Base-by-base conservation (phyloP, 2,797 vertebrate genomes). In the Paedocypris micromegethes region DNA sequence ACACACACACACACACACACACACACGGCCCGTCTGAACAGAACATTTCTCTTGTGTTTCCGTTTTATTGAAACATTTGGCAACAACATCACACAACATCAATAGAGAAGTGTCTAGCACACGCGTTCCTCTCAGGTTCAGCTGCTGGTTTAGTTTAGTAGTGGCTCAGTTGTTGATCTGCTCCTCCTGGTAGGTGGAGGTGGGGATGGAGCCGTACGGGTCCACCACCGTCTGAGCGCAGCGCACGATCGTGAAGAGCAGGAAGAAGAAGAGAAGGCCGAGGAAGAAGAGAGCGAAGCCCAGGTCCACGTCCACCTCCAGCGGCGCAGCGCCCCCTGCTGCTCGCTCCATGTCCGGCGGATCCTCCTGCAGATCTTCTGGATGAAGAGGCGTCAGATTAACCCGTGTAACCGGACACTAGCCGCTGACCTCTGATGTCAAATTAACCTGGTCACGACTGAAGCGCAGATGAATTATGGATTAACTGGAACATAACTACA, bases 101-200 rank as follows among this genome's bases (percentile, higher is more conserved):
- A 23, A 23, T 23, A 1, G 23, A 23, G 23, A 23, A 23, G 23
- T 23, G 23, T 23, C 23, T 23, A 23, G 23, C 23, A 23, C 23
- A 23, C 1, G 23, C 23, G 23, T 23, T 23, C 23, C 23, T 23
- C 23, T 23, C 23, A 23, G 23, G 23, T 23, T 23, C 43, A 37
- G 37, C 58, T 48, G 4, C 52, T 43, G 49, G n/a, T 59, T 46
- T 55, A 58, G 72, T 63, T 53, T 68, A 62, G 42, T 67, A 47
- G 23, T 23, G 23, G 23, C 23, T 78, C 71, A 78, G 71, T 78
- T 78, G 62, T 52, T 90, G 69, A 91, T 90, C 81, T 92, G 90
- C 78, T 92, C 90, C 77, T 91, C 90, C 75, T 91, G 88, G 77
- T 91, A 92, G 58, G 88, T 89, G 64, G 90, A 92, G 72, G 88